Base-by-base conservation (phyloP, 2,888 invertebrate species). In the Kuschelorhynchus macadamiae region DNA sequence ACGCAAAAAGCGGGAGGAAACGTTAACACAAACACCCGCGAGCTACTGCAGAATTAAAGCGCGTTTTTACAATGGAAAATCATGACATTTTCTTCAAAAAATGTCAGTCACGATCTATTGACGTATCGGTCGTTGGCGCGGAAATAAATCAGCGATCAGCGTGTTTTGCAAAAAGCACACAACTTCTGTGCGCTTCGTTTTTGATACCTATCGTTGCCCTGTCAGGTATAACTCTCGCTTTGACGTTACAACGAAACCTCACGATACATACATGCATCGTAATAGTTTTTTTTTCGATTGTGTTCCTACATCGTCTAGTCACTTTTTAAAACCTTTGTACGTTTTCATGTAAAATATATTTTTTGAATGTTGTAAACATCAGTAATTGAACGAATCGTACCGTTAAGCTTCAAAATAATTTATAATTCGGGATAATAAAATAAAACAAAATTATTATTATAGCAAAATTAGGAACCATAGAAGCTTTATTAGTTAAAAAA, bases 111-210 rank as follows among this genome's bases (percentile, higher is more conserved):
- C 59, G 59, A 36, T 39, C 59, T 14, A 59, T 20, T 59, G 47
- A 59, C 49, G 49, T 36, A 33, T 59, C 36, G 20, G 20, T 39
- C 39, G 41, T 8, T 41, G 53, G 41, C 53, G 21, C 11, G 39
- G 18, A 36, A 9, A 59, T 59, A 59, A 59, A 59, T 59, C 59
- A 49, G 18, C 11, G 50, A 36, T 50, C 50, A 33, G 33, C 50
- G 18, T 50, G 50, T 50, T 18, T 36, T 11, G 33, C 18, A 49
- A 30, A 49, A 12, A 30, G 49, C 49, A 32, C n/a, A 21, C 12
- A 39, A 41, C 53, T 53, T 25, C 52, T 36, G 52, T 52, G 18
- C 18, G 53, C 41, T 21, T 39, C 39, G 12, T 21, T 53, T 42
- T 53, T 41, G 53, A 53, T 53, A 41, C 9, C 53, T 53, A 53